phyloP scores from a whole-genome alignment of 2,888 invertebrate genomes.

The Pollenia labialis region DNA sequence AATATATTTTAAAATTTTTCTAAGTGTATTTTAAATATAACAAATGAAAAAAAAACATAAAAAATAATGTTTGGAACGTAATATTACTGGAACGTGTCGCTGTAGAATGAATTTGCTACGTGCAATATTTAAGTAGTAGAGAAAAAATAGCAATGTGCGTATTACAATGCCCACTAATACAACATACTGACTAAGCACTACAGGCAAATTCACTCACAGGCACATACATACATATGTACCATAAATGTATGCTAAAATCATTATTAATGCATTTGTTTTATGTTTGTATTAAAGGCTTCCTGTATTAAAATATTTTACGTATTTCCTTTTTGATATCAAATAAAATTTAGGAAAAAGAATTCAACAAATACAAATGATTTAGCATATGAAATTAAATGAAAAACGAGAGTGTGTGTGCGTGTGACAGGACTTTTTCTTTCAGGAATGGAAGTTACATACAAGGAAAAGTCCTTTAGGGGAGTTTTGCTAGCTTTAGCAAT shows the following conservation, averaged over 20 bases:
- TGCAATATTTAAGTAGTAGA: slow-evolving; percentile 33
- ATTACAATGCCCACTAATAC: slow-evolving; percentile 43
- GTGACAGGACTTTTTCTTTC: slow-evolving; percentile 19
- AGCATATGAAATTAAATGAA: not conserved
- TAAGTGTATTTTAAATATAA: slow-evolving; percentile 18
- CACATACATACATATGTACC: not conserved
- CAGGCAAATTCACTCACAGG: not conserved
- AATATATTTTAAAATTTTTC: not conserved
- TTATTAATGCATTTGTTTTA: slow-evolving; percentile 73
- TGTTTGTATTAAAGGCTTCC: slow-evolving; percentile 52
- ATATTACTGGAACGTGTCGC: slow-evolving; percentile 63
- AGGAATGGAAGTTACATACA: not conserved
- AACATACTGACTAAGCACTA: not conserved
- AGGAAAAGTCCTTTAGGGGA: slow-evolving; percentile 4
- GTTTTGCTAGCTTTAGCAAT: slow-evolving; percentile 45
- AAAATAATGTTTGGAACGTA: slow-evolving; percentile 48
- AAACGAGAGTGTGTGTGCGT: not conserved
- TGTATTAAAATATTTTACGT: not conserved
- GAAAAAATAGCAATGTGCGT: slow-evolving; percentile 43
- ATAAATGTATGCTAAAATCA: slow-evolving; percentile 53
- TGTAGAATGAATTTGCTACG: slow-evolving; percentile 62
- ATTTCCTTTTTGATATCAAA: not conserved
- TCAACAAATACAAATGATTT: not conserved
- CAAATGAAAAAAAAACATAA: slow-evolving; percentile 20
- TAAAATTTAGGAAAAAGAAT: not conserved